Percentiles rank a stretch among this genome's conserved stretches.
phyloP scores from a whole-genome alignment of 2,797 vertebrate species.

The Protosalanx chinensis region DNA sequence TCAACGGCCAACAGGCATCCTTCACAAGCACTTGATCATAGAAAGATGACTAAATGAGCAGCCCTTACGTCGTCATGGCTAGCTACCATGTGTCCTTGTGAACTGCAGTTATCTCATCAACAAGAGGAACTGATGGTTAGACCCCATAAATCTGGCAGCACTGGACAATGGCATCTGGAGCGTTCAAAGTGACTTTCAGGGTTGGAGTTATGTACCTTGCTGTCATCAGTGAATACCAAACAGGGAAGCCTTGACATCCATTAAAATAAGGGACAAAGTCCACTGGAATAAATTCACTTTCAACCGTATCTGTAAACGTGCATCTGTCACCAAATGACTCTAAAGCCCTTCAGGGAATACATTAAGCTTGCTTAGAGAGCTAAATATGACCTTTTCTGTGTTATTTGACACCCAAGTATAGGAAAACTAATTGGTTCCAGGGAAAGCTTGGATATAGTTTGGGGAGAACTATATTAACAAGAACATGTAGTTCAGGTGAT shows the following conservation, averaged over 20 bases:
- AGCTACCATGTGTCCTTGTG: neutral
- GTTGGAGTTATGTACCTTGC: constrained; percentile 34
- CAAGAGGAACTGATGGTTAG: constrained; percentile 13
- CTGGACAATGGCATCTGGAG: constrained; percentile 44
- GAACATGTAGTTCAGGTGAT: no score
- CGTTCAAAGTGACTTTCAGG: constrained; percentile 51
- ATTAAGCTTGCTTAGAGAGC: neutral
- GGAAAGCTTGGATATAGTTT: neutral
- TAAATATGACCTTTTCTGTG: neutral
- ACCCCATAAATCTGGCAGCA: constrained; percentile 46
- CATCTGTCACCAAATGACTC: constrained; percentile 29
- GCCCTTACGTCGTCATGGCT: neutral
- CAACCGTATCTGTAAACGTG: constrained; percentile 28
- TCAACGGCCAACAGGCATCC: no score
- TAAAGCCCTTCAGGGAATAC: neutral
- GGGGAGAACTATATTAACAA: no score
- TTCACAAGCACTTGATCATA: no score
- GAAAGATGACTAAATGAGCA: neutral
- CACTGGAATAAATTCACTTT: constrained; percentile 38
- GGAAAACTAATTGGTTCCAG: no score
- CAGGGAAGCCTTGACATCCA: constrained; percentile 30
- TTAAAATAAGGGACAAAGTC: constrained; percentile 31
- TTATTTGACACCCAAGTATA: neutral
- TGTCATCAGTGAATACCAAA: constrained; percentile 25
- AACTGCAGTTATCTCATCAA: constrained; percentile 21